Evolutionary conservation across 2,113 vertebrate genomes (phyloP), one percentile per base, ranked within the genome.

Genomic region (Azemiops feae): DNA sequence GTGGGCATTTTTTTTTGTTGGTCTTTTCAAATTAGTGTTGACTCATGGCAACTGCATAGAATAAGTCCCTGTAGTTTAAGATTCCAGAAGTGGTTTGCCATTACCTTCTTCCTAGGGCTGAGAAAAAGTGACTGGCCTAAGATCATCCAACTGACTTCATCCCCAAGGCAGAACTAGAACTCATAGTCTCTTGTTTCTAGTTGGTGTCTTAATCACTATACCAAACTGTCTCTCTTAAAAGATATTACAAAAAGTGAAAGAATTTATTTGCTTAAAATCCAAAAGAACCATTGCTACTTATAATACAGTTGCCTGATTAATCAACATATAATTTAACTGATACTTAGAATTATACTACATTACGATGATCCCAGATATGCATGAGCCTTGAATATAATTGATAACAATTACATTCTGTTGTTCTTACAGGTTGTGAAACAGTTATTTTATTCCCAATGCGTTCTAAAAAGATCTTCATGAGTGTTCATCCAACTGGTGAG

Each of bases 391-490:
- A 43, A n/a, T 7, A 0, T 2, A 30, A 10, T 92, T 50, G 92
- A 87, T 92, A 58, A 94, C 20, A 0, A 2, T 1, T 54, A 14
- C 55, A 10, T 86, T 92, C 52, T 95, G 22, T 94, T 86, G 30
- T 74, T 58, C 88, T 93, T 94, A 5, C 92, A 99, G 99, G 98
- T 57, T 99, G 98, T 93, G 99, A 99, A 94, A 98, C 97, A 23
- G 98, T 98, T 0, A 96, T 99, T 55, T 97, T 99, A 92, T 99
- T 99, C 96, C 99, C 99, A 22, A 99, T 99, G 99, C 98, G 99
- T 39, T 99, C 99, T 0, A 97, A 97, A 86, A 98, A 98, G 95
- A 99, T 99, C 93, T 99, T 98, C 92, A 98, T 98, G 60, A 98
- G 98, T 0, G 97, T 99, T 57, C 96, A 97, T 30, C 98, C 98